These are phyloP conservation scores for Noturus placidus DNA, from an alignment of 2,113 vertebrate genomes.

Conservation along the genomic window DNA sequence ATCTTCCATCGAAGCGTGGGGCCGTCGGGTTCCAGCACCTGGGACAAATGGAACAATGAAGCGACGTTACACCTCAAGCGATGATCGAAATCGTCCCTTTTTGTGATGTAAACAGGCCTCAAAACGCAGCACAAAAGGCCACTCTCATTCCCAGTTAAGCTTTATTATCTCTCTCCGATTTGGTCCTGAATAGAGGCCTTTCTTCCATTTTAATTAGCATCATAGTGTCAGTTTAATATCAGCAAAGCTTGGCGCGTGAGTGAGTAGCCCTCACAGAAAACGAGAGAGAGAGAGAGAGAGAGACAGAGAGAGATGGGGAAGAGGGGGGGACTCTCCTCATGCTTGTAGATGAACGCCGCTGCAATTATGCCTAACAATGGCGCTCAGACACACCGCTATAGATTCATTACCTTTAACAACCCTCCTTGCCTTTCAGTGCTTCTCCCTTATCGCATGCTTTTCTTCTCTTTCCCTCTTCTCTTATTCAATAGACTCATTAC, in stretches of 20 bases:
- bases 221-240: slow-evolving; percentile 53
- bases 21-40: slow-evolving; percentile 40
- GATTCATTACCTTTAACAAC: slow-evolving; percentile 79
- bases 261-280: slow-evolving; percentile 43
- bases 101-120: slow-evolving; percentile 48
- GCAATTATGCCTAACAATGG: slow-evolving; percentile 54
- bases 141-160: slow-evolving; percentile 34
- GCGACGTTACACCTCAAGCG: slow-evolving; percentile 44
- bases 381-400: slow-evolving; percentile 76
- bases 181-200: slow-evolving; percentile 45
- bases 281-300: slow-evolving; percentile 12
- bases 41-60: slow-evolving; percentile 39
- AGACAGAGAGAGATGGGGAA: slow-evolving; percentile 4
- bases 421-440: slow-evolving; percentile 56
- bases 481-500: slow-evolving; percentile 53
- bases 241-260: slow-evolving; percentile 47
- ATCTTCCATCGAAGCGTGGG: slow-evolving; percentile 3
- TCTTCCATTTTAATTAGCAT: slow-evolving; percentile 54
- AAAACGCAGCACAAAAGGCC: slow-evolving; percentile 53
- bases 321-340: slow-evolving; percentile 27
- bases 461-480: slow-evolving; percentile 49
- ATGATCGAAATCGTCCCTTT: slow-evolving; percentile 44
- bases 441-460: slow-evolving; percentile 42
- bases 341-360: slow-evolving; percentile 45
- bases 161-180: slow-evolving; percentile 51